Evolutionary conservation across 2,113 vertebrate genomes (phyloP).

Genomic region (Oryzias woworae): DNA sequence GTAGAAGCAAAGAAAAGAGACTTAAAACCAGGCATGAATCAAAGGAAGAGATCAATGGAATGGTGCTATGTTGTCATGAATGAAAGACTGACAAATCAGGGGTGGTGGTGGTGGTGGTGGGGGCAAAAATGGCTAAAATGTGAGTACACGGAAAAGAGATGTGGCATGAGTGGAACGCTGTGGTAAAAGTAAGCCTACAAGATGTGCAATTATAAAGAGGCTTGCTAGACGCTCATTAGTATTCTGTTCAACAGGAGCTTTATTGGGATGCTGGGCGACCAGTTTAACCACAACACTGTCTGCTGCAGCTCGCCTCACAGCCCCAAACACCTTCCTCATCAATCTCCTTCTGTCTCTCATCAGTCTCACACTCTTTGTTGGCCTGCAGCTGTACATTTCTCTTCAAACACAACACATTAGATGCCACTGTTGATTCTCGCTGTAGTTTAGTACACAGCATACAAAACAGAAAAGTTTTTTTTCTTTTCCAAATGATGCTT

Average conservation of each 20-base stretch:
- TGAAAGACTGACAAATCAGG: too few relatives aligned
- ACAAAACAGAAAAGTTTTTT: slow-evolving; percentile 1
- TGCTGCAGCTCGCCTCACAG: slow-evolving; percentile 29
- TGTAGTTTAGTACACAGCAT: slow-evolving; percentile 5
- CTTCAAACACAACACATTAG: slow-evolving; percentile 29
- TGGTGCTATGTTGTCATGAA: not conserved
- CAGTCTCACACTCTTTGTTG: slow-evolving; percentile 1
- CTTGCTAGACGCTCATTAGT: slow-evolving; percentile 42
- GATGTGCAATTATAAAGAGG: slow-evolving; percentile 4
- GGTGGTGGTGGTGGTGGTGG: too few relatives aligned
- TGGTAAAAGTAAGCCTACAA: not conserved
- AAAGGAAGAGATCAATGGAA: not conserved
- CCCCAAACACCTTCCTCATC: slow-evolving; percentile 23
- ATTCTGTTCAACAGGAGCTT: slow-evolving; percentile 49
- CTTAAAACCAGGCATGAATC: not conserved
- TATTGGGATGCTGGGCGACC: slow-evolving; percentile 54
- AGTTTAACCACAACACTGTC: slow-evolving; percentile 34
- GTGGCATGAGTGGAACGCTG: too few relatives aligned
- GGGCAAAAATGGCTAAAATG: not conserved
- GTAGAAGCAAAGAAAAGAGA: not conserved
- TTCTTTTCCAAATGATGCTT: not conserved
- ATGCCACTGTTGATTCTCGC: slow-evolving; percentile 33
- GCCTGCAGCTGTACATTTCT: slow-evolving; percentile 42
- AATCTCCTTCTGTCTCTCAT: slow-evolving; percentile 7
- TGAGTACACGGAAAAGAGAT: not conserved